A percentile compares a stretch with the other conserved stretches of the same genome.
These are phyloP conservation scores for Triplophysa tibetana DNA, from an alignment of 2,113 vertebrate genomes.

Conservation along the genomic window DNA sequence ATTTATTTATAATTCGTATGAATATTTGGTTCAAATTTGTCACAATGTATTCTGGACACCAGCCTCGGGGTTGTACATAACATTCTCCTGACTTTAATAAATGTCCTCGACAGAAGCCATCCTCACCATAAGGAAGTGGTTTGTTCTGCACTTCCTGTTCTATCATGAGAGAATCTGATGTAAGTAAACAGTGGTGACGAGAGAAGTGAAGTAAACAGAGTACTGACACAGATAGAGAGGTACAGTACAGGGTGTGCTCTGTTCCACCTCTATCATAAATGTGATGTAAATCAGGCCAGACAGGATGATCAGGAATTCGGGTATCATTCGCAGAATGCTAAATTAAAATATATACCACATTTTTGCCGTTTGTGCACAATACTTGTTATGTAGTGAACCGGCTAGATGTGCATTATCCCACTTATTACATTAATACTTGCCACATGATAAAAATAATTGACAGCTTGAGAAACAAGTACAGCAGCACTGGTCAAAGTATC, in stretches of 20 bases:
- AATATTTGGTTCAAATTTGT: background rate
- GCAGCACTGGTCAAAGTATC: no score
- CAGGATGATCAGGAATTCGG: no score
- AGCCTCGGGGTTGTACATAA: slow-evolving; percentile 2
- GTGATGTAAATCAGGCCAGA: no score
- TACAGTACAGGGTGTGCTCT: slow-evolving; percentile 33
- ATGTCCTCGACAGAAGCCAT: slow-evolving; percentile 41
- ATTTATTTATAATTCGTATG: background rate
- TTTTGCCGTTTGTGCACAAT: no score
- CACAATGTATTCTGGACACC: background rate
- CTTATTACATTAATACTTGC: no score
- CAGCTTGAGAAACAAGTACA: no score
- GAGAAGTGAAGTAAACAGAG: background rate
- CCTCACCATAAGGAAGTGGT: slow-evolving; percentile 60
- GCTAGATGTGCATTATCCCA: no score
- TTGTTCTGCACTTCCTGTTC: slow-evolving; percentile 59
- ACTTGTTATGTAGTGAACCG: no score
- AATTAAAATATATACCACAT: no score
- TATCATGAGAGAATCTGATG: slow-evolving; percentile 40
- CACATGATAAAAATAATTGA: no score
- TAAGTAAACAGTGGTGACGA: slow-evolving; percentile 16
- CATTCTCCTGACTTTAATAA: slow-evolving; percentile 37
- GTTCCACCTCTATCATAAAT: background rate
- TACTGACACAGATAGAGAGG: slow-evolving; percentile 7
- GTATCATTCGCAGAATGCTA: no score